phyloP scores from a whole-genome alignment of 2,888 invertebrate genomes.

The Parelbella ahira region DNA sequence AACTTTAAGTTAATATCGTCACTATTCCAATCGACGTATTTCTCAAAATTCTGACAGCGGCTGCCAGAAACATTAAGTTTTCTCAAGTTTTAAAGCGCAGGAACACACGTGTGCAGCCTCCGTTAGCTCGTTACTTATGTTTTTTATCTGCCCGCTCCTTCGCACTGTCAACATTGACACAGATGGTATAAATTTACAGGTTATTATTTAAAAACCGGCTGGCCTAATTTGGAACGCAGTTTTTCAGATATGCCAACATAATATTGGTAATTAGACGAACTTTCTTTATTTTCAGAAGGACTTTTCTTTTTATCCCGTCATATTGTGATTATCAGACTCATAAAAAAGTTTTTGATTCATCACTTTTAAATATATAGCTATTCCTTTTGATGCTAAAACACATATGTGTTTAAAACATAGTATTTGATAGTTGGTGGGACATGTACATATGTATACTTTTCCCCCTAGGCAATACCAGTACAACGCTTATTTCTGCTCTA shows the following conservation, averaged over 20 bases:
- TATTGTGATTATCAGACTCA: too few species aligned
- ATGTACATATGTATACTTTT: too few species aligned
- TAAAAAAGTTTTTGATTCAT: too few species aligned
- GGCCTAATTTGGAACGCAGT: constrained; percentile 14
- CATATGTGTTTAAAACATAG: too few species aligned
- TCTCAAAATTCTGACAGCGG: constrained; percentile 15
- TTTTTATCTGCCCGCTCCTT: constrained; percentile 52
- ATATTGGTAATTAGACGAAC: too few species aligned
- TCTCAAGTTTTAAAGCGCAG: constrained; percentile 44
- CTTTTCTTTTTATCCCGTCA: too few species aligned
- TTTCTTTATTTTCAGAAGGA: too few species aligned
- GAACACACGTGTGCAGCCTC: constrained; percentile 64
- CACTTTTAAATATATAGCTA: too few species aligned
- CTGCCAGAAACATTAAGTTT: constrained; percentile 6
- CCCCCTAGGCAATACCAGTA: too few species aligned
- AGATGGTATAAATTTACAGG: constrained; percentile 46
- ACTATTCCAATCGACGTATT: constrained; percentile 23
- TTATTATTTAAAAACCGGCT: constrained; percentile 34
- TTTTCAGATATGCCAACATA: neutral
- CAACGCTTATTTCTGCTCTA: too few species aligned
- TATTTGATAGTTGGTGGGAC: too few species aligned
- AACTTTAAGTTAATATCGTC: constrained; percentile 8
- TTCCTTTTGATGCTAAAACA: too few species aligned
- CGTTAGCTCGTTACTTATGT: constrained; percentile 59
- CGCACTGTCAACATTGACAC: constrained; percentile 68